Base-by-base conservation (phyloP, 2,797 vertebrate genomes). In the Corythornis leucogaster region DNA sequence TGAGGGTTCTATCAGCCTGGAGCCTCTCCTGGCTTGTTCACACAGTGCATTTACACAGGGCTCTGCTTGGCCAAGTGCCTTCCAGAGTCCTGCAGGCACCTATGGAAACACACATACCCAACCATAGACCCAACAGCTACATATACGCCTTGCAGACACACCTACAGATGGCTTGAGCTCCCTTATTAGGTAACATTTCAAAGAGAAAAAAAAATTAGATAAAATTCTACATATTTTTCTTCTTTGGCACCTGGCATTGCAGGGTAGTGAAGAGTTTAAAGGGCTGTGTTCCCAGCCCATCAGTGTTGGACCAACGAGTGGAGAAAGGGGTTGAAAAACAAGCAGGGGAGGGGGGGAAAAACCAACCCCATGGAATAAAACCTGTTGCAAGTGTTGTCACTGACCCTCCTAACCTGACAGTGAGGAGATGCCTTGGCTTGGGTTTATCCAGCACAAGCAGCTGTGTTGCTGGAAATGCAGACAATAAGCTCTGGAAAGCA, bases 61-160 rank as follows among this genome's bases (percentile, higher is more conserved):
- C 95, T 64, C 74, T 83, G 89, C 94, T 96, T 96, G 94, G 94
- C 95, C 82, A 95, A 94, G 92, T 95, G 93, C 94, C 94, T 96
- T 92, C 93, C 94, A 70, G 92, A 97, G 96, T 88, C 94, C 95
- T 13, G 63, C 62, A 84, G 83, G 48, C 31, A 76, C 35, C 15
- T 67, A 45, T 12, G 22, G 3, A 3, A 62, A 89, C 69, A 85
- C 86, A 90, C 40, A 89, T 2, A 90, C 17, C 5, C 21, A 50
- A 50, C 25, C 86, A 90, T 42, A 89, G 2, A 90, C 17, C 5
- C 20, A 51, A 26, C 25, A 26, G 25, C 25, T 26, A 71, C 30
- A 7, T 43, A 19, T 22, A 6, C 6, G 9, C 13, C 81, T 51
- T 46, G 30, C 68, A 85, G 43, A 25, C 53, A 59, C 19, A n/a